Evolutionary conservation across 1,140 invertebrate genomes (phyloP).

Genomic region (Littorina saxatilis): DNA sequence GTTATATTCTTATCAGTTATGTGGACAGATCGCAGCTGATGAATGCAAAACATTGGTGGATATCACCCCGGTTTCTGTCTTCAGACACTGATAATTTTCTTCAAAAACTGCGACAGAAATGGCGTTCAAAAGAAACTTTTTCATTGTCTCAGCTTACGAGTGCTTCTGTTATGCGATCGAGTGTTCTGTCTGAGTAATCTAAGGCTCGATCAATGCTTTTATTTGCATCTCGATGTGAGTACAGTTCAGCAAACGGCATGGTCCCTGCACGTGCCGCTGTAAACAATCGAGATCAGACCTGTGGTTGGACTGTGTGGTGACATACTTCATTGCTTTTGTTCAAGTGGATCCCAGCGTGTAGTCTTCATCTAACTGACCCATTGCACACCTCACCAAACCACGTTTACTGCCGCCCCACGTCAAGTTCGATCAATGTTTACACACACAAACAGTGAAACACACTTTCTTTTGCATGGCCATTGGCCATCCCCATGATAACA

Average conservation of each 20-base stretch:
- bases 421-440: no score
- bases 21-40: conserved; percentile 23
- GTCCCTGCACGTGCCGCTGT: conserved; percentile 1
- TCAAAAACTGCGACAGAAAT: conserved; percentile 66
- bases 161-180: background rate
- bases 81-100: conserved; percentile 58
- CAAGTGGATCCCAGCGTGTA: conserved; percentile 12
- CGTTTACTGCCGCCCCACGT: no score
- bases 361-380: conserved; percentile 23
- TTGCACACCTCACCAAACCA: background rate
- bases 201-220: background rate
- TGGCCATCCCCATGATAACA: no score
- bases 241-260: background rate
- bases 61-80: conserved; percentile 54
- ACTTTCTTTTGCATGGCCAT: no score
- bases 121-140: conserved; percentile 69
- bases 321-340: conserved; percentile 45
- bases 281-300: conserved; percentile 1
- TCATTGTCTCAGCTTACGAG: conserved; percentile 35
- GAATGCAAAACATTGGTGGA: conserved; percentile 42
- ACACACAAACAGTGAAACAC: no score
- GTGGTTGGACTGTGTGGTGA: background rate
- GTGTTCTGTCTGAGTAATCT: background rate
- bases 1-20: background rate
- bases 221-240: background rate